Base-by-base conservation (phyloP, 2,888 invertebrate species). In the Congeria kusceri region DNA sequence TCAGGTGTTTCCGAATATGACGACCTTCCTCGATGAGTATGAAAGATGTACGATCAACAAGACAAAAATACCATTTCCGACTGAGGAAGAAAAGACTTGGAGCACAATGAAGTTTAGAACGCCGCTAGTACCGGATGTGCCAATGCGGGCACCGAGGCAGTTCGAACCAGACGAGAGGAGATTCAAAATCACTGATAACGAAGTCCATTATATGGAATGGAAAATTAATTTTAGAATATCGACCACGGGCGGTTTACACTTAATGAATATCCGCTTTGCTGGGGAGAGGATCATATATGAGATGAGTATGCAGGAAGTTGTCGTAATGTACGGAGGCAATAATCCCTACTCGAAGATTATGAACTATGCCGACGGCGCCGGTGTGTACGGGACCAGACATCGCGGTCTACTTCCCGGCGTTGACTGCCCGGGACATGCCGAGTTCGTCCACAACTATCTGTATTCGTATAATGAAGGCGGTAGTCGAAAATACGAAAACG, bases 221-320 rank as follows among this genome's bases (percentile, higher is more conserved):
- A 75, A 86, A 23, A 86, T 91, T 25, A 86, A 91, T 67, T 87
- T 88, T 62, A 83, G 88, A 18, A 84, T 92, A 56, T 88, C 90
- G 0, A 84, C 91, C 3, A 87, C 89, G 1, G 78, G 86, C 11
- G 92, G 92, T 5, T 66, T 90, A 7, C 90, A 91, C 66, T 68
- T 91, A 13, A 85, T 88, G 56, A 87, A 91, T 73, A 79, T 92
- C 29, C 80, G 85, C 2, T 92, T 90, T 80, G 72, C 80, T n/a
- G 84, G 83, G 4, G 91, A 91, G 74, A 77, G 91, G 47, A 86
- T 92, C 23, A 81, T 90, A n/a, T 92, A 92, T 71, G 92, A 92
- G 73, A 66, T 92, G n/a, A 91, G 92, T 73, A 86, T 92, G 80
- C 91, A 92, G 77, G 92, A 92, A 77, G 88, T 92, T 0, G 86